Base-by-base conservation (phyloP, 2,888 invertebrate genomes). In the Cataglyphis albicans region DNA sequence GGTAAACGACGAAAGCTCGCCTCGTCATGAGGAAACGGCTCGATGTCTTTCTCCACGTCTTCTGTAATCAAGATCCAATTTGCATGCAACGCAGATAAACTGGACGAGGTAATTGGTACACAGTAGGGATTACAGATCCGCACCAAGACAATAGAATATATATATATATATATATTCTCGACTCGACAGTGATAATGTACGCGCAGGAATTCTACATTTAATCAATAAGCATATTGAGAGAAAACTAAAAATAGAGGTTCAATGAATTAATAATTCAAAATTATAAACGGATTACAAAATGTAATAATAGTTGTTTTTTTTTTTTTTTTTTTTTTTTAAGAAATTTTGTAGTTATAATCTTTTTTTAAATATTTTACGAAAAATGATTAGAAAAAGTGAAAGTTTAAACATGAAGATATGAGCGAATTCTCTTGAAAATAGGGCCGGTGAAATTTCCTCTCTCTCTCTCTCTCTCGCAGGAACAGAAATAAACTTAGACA, bases 11-110 rank as follows among this genome's bases (percentile, higher is more conserved):
- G 59, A 86, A 89, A 86, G 80, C 84, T 76, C 64, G 32, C 59
- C 68, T 78, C 82, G 73, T 83, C 81, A 70, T 25, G 52, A 67
- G 67, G 65, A 76, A 76, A 55, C 67, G 55, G n/a, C n/a, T 15
- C 55, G 78, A 64, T 65, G 82, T 81, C 84, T 82, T 82, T 82
- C 86, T 78, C 86, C 81, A 72, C 80, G 90, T 86, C 87, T 86
- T 87, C 87, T 72, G 89, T 86, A 87, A 92, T 92, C 92, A 89
- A 93, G 91, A 93, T 92, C 93, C 93, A 93, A 93, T 93, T 93
- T 93, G 93, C 93, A 93, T 93, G 90, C 92, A 92, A 87, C 86
- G 88, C 86, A 82, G 85, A 85, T 85, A 87, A 87, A 90, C 87
- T 88, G 90, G 89, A 91, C 92, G 88, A 87, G 91, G 89, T 92